Percentiles rank a stretch among this genome's conserved stretches.
These are phyloP conservation scores for Oophaga pumilio DNA, from an alignment of 2,113 vertebrate genomes.

Conservation along the genomic window DNA sequence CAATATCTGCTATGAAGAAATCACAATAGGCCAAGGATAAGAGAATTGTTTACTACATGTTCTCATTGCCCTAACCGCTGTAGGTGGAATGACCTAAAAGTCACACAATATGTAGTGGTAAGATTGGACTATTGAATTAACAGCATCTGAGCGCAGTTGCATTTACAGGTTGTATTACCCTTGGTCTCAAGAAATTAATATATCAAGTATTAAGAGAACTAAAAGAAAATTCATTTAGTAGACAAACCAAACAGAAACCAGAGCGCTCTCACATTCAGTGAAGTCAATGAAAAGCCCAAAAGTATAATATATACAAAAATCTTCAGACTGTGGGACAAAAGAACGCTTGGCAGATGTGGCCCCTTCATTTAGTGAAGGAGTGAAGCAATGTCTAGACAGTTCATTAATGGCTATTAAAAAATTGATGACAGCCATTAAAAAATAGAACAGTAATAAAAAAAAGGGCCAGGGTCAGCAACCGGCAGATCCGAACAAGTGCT, in stretches of 20 bases:
- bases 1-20: constrained; percentile 11
- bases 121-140: constrained; percentile 15
- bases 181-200: background rate
- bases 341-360: no score
- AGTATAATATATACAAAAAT: background rate
- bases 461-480: no score
- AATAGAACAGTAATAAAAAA: no score
- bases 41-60: constrained; percentile 5
- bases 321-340: background rate
- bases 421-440: no score
- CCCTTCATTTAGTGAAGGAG: no score
- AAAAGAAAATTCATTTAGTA: background rate
- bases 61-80: constrained; percentile 1
- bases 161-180: background rate
- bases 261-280: background rate
- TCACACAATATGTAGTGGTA: background rate
- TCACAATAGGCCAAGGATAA: constrained; percentile 1
- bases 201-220: background rate
- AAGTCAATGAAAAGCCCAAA: background rate
- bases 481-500: no score
- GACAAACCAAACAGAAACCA: background rate
- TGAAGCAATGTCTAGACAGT: no score
- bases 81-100: background rate
- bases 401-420: no score
- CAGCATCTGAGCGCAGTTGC: background rate